Base-by-base conservation (phyloP, 2,888 invertebrate genomes). In the Phaedon cochleariae region DNA sequence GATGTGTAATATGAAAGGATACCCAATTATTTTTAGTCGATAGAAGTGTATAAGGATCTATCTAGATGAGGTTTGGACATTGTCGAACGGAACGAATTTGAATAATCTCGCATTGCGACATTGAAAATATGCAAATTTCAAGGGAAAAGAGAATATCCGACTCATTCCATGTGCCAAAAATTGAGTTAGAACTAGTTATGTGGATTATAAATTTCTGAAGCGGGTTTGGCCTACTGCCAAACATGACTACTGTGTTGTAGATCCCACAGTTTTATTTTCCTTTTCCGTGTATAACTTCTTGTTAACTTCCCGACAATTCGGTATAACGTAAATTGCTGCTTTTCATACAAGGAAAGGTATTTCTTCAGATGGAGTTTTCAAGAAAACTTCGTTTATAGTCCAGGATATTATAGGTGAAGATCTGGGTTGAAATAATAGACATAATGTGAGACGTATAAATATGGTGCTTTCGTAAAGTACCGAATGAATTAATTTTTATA, bases 221-320 rank as follows among this genome's bases (percentile, higher is more conserved):
- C 37, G 37, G 41, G n/a, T 55, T 20, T 55, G 55, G 55, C n/a
- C 34, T 15, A 12, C 12, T n/a, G 55, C 55, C 55, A 55, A 55
- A 31, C 55, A 55, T 20, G 55, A 41, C 41, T 10, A 55, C 55
- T 37, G 37, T 41, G 41, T 55, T 37, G 41, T 55, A 55, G 41
- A 21, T 55, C 41, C 12, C 55, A 55, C 48, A 34, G 26, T 59
- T 59, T 59, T 59, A 59, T 41, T 46, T 17, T 18, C 45, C 46
- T 21, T 58, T 22, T 46, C 46, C 17, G 46, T 58, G 48, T 20
- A 48, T 12, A n/a, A 41, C n/a, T 41, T 20, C 21, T 49, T 49
- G 18, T 31, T 49, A 49, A 49, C 26, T 45, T 46, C 22, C 57
- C 9, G 22, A 18, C 57, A 45, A 57, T 45, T 46, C 26, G 18